A percentile compares a stretch with the other conserved stretches of the same genome.
phyloP scores from a whole-genome alignment of 1,140 invertebrate species.

The Steinernema feltiae region DNA sequence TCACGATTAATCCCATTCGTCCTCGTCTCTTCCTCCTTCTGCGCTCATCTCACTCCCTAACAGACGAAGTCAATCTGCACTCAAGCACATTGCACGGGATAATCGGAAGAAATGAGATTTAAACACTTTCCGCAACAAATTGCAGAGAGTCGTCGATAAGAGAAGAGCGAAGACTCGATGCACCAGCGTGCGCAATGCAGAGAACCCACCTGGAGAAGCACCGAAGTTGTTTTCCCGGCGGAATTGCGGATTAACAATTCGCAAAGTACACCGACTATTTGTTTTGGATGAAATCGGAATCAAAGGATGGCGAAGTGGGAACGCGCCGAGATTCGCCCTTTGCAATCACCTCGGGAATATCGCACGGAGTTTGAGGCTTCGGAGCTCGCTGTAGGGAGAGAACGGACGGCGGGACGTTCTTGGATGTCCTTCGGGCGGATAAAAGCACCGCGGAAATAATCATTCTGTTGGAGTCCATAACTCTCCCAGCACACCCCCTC shows the following conservation, averaged over 20 bases:
- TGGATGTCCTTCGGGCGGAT: neutral
- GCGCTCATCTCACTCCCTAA: neutral
- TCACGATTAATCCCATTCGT: neutral
- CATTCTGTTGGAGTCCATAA: neutral
- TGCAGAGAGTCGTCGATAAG: neutral
- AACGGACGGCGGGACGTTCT: too few relatives aligned
- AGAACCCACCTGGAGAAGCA: too few relatives aligned
- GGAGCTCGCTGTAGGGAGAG: too few relatives aligned
- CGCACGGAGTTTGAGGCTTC: too few relatives aligned
- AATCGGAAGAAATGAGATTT: conserved; percentile 8
- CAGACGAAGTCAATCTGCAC: neutral
- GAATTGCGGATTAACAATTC: too few relatives aligned
- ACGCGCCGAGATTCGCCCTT: too few relatives aligned
- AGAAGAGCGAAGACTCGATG: neutral
- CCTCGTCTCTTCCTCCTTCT: neutral
- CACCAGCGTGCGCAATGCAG: too few relatives aligned
- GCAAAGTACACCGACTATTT: too few relatives aligned
- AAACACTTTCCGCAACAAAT: neutral
- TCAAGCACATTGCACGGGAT: neutral
- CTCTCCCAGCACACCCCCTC: neutral
- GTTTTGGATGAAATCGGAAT: too few relatives aligned
- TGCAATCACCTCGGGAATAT: too few relatives aligned
- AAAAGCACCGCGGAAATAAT: neutral
- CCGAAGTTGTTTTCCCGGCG: too few relatives aligned
- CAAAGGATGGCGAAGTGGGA: too few relatives aligned